A percentile compares a stretch with the other conserved stretches of the same genome.
Evolutionary conservation across 2,888 invertebrate species (phyloP).

Genomic region (Labia minor): DNA sequence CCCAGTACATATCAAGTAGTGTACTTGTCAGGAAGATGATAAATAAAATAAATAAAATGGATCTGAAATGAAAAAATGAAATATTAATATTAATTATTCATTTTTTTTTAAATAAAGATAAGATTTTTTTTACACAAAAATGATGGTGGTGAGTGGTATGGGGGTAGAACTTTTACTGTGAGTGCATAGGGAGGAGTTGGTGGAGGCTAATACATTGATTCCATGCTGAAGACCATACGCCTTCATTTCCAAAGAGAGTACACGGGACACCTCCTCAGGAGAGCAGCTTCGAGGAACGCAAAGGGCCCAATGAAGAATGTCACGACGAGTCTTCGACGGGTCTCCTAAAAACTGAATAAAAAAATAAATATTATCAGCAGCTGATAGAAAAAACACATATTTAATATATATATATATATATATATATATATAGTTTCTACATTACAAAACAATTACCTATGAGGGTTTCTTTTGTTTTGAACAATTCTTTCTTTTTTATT

Average conservation of each 20-base stretch:
- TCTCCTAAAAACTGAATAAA: constrained; percentile 15
- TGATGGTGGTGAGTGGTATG: constrained; percentile 15
- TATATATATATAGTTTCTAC: no score
- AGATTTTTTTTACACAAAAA: constrained; percentile 21
- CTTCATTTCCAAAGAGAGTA: constrained; percentile 18
- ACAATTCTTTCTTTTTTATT: no score
- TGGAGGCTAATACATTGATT: constrained; percentile 15
- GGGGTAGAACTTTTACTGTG: neutral
- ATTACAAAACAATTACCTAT: no score
- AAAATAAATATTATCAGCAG: no score
- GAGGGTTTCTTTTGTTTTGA: no score
- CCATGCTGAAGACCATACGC: neutral
- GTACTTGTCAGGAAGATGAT: neutral
- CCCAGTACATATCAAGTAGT: neutral
- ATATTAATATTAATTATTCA: no score
- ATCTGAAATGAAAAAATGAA: neutral
- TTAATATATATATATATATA: no score
- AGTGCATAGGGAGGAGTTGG: constrained; percentile 17
- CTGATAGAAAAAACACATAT: neutral
- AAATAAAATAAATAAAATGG: neutral
- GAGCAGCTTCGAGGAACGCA: constrained; percentile 19
- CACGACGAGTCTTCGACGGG: constrained; percentile 16
- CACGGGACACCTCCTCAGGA: neutral
- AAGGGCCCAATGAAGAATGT: constrained; percentile 18
- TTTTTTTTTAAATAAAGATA: no score